Evolutionary conservation across 2,888 invertebrate species (phyloP).

Genomic region (Arge pagana): DNA sequence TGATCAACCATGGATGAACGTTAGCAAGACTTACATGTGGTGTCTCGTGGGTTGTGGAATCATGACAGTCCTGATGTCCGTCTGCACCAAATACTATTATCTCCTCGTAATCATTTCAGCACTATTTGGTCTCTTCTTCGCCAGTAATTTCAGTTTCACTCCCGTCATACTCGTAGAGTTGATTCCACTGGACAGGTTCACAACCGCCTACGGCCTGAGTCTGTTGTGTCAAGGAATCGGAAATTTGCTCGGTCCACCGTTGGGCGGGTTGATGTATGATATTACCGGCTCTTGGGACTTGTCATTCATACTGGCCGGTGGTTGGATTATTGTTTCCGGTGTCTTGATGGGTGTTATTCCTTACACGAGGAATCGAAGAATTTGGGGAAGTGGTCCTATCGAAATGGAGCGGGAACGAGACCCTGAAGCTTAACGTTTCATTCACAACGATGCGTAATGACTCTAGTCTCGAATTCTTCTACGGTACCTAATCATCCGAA

Average conservation of each 20-base stretch:
- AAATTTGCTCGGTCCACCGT: conserved; percentile 87
- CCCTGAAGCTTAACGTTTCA: conserved; percentile 32
- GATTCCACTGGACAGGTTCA: conserved; percentile 88
- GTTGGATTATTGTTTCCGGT: conserved; percentile 82
- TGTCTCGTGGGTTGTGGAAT: conserved; percentile 74
- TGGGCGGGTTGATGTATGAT: conserved; percentile 81
- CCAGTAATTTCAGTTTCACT: conserved; percentile 89
- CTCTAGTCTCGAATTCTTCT: too few species aligned
- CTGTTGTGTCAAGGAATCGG: conserved; percentile 91
- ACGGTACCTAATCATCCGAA: too few species aligned
- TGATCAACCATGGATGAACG: conserved; percentile 82
- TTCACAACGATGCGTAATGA: too few species aligned
- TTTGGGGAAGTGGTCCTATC: conserved; percentile 63
- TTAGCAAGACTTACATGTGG: conserved; percentile 79
- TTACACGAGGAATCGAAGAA: conserved; percentile 68
- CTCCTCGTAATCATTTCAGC: conserved; percentile 62
- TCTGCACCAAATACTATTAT: conserved; percentile 61
- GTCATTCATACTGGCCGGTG: conserved; percentile 79
- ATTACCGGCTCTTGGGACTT: conserved; percentile 74
- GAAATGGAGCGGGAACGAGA: conserved; percentile 58
- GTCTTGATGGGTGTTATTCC: conserved; percentile 70
- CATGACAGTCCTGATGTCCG: conserved; percentile 66
- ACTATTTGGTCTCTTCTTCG: conserved; percentile 87
- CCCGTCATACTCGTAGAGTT: conserved; percentile 87
- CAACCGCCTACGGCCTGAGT: conserved; percentile 88